These are phyloP conservation scores for Aradophagus sp. DNA, from an alignment of 1,140 invertebrate genomes.

Conservation along the genomic window DNA sequence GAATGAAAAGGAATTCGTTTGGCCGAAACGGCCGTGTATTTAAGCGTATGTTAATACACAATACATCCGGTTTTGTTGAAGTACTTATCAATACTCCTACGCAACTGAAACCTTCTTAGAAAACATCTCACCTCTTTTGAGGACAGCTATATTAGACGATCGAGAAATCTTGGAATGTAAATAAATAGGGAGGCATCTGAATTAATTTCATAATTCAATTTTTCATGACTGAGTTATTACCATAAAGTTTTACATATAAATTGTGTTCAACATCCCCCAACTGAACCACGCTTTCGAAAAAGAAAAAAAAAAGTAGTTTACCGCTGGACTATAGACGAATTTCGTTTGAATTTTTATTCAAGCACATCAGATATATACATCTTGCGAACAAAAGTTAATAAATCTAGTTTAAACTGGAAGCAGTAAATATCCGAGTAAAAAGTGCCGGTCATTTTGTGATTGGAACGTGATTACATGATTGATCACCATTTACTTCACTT, in stretches of 20 bases:
- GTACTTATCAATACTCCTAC: constrained; percentile 40
- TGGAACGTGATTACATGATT: too few relatives aligned
- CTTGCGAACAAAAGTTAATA: too few relatives aligned
- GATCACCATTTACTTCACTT: too few relatives aligned
- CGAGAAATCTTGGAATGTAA: constrained; percentile 16
- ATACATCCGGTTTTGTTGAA: constrained; percentile 24
- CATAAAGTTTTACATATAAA: constrained; percentile 24
- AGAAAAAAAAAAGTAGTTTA: too few relatives aligned
- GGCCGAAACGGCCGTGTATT: constrained; percentile 13
- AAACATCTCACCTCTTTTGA: constrained; percentile 23
- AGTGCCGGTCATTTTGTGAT: too few relatives aligned
- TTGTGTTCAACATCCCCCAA: constrained; percentile 1
- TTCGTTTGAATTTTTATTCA: too few relatives aligned
- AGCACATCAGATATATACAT: too few relatives aligned
- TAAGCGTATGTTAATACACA: constrained; percentile 28
- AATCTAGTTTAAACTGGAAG: too few relatives aligned
- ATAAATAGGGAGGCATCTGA: constrained; percentile 15
- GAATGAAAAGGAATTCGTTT: constrained; percentile 10
- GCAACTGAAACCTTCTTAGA: constrained; percentile 27
- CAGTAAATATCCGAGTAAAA: too few relatives aligned
- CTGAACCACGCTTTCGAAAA: background rate
- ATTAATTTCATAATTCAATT: constrained; percentile 26
- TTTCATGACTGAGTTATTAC: constrained; percentile 16
- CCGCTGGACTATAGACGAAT: too few relatives aligned
- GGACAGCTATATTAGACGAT: constrained; percentile 9